Base-by-base conservation (phyloP, 2,888 invertebrate genomes). In the Erebia aethiops region DNA sequence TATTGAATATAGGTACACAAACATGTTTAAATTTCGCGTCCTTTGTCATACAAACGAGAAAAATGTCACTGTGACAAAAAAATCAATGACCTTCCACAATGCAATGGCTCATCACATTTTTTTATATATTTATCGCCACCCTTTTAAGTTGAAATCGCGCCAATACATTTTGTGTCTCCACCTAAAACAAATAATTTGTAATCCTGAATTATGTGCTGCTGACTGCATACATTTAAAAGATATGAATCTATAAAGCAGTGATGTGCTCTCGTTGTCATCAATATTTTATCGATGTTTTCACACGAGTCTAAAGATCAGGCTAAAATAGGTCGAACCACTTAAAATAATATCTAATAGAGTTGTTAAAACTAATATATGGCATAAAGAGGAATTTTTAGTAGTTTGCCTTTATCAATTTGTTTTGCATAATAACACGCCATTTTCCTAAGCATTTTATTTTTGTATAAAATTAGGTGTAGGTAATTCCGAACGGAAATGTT, bases 111-210 rank as follows among this genome's bases (percentile, higher is more conserved):
- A 88, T 89, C 85, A 85, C 86, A 85, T 89, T 84, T 81, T 82
- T 87, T 84, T 80, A 83, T 82, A 85, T 90, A 90, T 92, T 90
- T 91, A 91, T 92, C 91, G 77, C 85, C 87, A 91, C 85, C 88
- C 90, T 92, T 92, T 91, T 91, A 91, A 88, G 90, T 90, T 91
- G 88, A 82, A 89, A 90, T 90, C 91, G 85, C 88, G 82, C 89
- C 92, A 90, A 92, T 92, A 89, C 90, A 85, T 92, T 92, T 85
- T 83, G 85, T 90, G 92, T 91, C 92, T 81, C 88, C 80, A 81
- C 89, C 89, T 93, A 92, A 93, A 92, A 92, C 92, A 92, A 93
- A 92, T 91, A 92, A 93, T 93, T 93, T 92, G 93, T 93, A 92
- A 89, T 85, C 87, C 91, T 92, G 93, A 93, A 91, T 93, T 92